Evolutionary conservation across 1,140 invertebrate genomes (phyloP).

Genomic region (Panagrolaimus sp.): DNA sequence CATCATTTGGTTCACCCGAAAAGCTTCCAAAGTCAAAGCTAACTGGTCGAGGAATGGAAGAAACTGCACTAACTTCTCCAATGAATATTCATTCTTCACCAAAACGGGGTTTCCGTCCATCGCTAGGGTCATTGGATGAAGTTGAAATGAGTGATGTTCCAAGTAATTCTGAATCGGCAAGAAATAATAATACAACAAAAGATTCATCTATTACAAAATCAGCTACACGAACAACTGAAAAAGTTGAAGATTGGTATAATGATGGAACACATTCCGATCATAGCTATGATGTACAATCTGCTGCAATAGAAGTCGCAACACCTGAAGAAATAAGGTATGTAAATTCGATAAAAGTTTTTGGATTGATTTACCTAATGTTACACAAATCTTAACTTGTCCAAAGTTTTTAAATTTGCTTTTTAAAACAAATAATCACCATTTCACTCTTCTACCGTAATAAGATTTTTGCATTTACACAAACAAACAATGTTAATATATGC

Average conservation of each 20-base stretch:
- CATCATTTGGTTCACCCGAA: slow-evolving; percentile 14
- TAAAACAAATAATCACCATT: too few species aligned
- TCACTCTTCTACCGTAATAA: too few species aligned
- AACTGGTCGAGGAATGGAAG: background rate
- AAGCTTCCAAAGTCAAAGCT: background rate
- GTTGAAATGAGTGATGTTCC: slow-evolving; percentile 4
- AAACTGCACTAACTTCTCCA: background rate
- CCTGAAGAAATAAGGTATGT: background rate
- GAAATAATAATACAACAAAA: too few species aligned
- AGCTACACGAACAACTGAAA: background rate
- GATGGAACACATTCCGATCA: slow-evolving; percentile 12
- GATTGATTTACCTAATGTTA: too few species aligned
- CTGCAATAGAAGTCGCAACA: background rate
- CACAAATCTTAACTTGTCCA: too few species aligned
- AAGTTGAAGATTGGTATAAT: background rate
- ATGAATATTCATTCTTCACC: background rate
- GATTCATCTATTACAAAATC: background rate
- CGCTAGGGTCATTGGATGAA: background rate
- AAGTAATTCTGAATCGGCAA: background rate
- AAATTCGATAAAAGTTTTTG: too few species aligned
- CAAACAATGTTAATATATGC: too few species aligned
- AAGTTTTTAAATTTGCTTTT: too few species aligned
- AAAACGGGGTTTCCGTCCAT: background rate
- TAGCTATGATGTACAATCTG: slow-evolving; percentile 3
- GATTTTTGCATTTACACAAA: too few species aligned